phyloP scores from a whole-genome alignment of 92 coral and sea anemone species.

The Pocillopora meandrina region DNA sequence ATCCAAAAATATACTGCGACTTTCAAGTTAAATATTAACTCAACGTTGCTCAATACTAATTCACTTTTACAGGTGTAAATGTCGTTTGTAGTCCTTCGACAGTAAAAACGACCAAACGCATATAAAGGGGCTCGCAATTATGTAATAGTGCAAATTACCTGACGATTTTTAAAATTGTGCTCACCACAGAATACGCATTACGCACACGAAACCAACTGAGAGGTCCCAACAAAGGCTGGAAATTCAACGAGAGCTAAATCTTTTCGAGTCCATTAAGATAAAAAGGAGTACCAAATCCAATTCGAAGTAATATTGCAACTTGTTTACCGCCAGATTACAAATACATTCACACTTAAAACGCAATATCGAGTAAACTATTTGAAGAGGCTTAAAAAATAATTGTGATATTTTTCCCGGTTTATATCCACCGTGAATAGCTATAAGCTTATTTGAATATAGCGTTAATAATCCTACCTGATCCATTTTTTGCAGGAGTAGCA shows the following conservation, averaged over 20 bases:
- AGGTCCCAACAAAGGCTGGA: no score
- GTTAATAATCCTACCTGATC: conserved; percentile 3
- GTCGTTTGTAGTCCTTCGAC: no score
- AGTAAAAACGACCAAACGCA: background rate
- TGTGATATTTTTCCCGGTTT: background rate
- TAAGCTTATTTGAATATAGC: no score
- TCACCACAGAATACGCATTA: no score
- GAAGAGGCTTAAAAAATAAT: no score
- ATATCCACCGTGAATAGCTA: background rate
- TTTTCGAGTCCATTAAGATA: background rate
- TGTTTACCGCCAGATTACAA: background rate
- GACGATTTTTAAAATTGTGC: no score
- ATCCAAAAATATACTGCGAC: background rate
- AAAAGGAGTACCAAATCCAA: background rate
- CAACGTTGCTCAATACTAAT: background rate
- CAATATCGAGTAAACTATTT: no score
- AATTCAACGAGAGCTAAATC: background rate
- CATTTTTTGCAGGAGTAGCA: conserved; percentile 2
- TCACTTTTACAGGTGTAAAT: background rate
- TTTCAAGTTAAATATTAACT: conserved; percentile 22
- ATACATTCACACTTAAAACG: no score
- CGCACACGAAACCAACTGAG: no score
- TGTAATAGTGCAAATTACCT: no score
- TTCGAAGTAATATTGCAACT: background rate
- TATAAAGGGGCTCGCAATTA: no score